Base-by-base conservation (phyloP, 2,797 vertebrate species). In the Anolis apletophallus region DNA sequence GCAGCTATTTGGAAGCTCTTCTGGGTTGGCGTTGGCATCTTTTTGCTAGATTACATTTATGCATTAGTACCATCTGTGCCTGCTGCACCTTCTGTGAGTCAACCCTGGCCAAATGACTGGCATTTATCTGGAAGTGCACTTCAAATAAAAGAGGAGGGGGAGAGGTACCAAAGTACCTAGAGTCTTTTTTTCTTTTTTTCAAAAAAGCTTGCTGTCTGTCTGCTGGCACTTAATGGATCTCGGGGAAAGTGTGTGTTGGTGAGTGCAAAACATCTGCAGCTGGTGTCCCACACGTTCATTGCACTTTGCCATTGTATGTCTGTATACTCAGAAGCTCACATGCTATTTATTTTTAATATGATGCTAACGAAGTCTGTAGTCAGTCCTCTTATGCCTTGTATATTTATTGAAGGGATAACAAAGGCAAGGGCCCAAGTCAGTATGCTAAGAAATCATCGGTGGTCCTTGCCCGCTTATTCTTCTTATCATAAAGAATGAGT, bases 11-110 rank as follows among this genome's bases (percentile, higher is more conserved):
- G 98, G 98, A 98, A 96, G 96, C 96, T 96, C 96, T 95, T 97
- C 95, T 95, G 96, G 96, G 94, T 97, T 97, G 97, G 97, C 97
- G 96, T 97, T 97, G 97, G 97, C 97, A 97, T 97, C 97, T 97
- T 97, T 98, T 98, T 96, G 96, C 98, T 99, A 98, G 97, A 99
- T 98, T 97, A 97, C 97, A 97, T 98, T 98, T 98, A 97, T 99
- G 98, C 98, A 99, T 99, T 99, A 98, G 98, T 96, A 97, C 99
- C 99, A 99, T 99, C 98, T 99, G 98, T 98, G 98, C 98, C 97
- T 97, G 96, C 96, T 97, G 97, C 96, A 97, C 98, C 98, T 98
- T 99, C 98, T 99, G 99, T 97, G 98, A 98, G 96, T 96, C 96
- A 95, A 95, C 94, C 94, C 91, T 95, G 96, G 98, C 98, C 98